Conservation (phyloP, 30 jellyfish, hydroid and myxozoan genomes). For the Kudoa iwatai region DNA sequence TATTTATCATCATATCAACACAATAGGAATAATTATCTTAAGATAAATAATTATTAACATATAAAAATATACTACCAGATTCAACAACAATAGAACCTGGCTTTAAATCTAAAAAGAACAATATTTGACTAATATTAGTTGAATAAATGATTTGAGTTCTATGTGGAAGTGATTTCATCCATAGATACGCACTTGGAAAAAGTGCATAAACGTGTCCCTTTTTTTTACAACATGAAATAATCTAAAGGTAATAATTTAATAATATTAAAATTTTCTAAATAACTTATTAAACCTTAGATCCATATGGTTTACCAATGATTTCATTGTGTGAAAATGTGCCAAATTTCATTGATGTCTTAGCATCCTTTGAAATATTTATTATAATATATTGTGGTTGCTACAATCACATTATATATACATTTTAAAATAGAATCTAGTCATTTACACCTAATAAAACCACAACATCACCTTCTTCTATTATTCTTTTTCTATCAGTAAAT, state of each 20-base stretch:
- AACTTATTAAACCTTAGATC: constrained; percentile 83
- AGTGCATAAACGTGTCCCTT: constrained; percentile 19
- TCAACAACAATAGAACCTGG: constrained; percentile 69
- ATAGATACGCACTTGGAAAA: constrained; percentile 39
- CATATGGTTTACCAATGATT: constrained; percentile 24
- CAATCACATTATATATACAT: too few relatives aligned
- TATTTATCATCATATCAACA: not conserved
- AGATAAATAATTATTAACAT: not conserved
- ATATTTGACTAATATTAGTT: constrained; percentile 20
- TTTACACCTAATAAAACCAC: too few relatives aligned
- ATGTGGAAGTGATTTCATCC: constrained; percentile 49
- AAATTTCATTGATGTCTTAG: constrained; percentile 24
- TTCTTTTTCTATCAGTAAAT: too few relatives aligned
- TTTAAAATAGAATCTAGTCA: too few relatives aligned
- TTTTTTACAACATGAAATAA: too few relatives aligned
- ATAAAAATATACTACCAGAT: too few relatives aligned
- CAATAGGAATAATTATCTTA: not conserved
- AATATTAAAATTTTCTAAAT: too few relatives aligned
- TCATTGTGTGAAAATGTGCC: constrained; percentile 52
- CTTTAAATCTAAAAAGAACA: constrained; percentile 14
- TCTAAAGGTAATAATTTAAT: too few relatives aligned
- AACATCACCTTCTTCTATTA: too few relatives aligned
- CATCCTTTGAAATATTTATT: too few relatives aligned
- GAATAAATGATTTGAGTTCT: constrained; percentile 47
- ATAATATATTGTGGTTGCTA: too few relatives aligned